Conservation (phyloP, 2,797 vertebrate genomes). For the Cynopterus sphinx region DNA sequence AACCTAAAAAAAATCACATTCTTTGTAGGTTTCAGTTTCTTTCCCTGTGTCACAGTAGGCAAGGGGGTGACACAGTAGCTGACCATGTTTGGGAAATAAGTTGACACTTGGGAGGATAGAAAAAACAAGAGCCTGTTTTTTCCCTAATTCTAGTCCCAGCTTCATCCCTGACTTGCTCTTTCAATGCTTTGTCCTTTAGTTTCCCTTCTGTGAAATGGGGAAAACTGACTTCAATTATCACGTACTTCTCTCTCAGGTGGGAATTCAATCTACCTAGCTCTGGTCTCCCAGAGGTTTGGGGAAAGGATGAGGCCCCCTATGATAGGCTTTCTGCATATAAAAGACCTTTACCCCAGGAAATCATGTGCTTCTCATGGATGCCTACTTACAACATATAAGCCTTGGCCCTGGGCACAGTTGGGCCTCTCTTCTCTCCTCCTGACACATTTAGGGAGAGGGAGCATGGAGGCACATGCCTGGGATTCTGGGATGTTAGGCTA, state of each 20-base stretch:
- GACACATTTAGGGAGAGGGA: not conserved
- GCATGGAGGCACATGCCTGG: not conserved
- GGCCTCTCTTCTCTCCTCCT: not conserved
- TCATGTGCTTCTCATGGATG: not conserved
- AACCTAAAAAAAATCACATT: not conserved
- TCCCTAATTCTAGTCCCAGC: not conserved
- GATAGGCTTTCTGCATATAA: not conserved
- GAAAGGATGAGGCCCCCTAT: not conserved
- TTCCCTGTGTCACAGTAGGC: not conserved
- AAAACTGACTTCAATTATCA: not conserved
- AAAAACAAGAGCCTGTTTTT: not conserved
- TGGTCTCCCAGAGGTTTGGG: not conserved
- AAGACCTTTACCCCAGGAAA: not conserved
- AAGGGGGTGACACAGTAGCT: not conserved
- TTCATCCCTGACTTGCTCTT: not conserved
- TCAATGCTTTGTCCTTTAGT: not conserved
- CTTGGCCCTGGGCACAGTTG: not conserved
- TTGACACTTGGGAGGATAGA: not conserved
- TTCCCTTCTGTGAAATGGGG: not conserved
- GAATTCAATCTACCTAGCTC: not conserved
- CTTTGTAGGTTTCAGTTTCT: not conserved
- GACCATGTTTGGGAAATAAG: not conserved
- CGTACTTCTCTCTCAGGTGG: not conserved
- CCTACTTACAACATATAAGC: not conserved
- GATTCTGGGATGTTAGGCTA: not conserved